Evolutionary conservation across 1,140 invertebrate genomes (phyloP).

Genomic region (Zaprionus gabonicus): DNA sequence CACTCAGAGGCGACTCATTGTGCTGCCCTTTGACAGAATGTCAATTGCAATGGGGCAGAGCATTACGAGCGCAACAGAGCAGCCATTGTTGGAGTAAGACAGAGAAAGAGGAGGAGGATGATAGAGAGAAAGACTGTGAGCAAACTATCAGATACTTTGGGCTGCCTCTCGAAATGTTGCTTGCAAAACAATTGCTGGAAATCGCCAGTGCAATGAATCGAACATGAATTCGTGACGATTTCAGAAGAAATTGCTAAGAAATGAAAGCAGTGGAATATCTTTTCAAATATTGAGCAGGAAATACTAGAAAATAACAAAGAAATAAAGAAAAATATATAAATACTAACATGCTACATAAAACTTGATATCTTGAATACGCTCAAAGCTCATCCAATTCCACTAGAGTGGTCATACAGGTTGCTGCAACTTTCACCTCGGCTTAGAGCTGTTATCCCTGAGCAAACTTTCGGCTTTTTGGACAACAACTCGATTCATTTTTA

Average conservation of each 20-base stretch:
- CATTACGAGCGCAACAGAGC: slow-evolving; percentile 46
- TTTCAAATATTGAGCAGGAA: too few relatives aligned
- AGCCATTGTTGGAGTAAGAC: neutral
- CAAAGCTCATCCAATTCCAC: neutral
- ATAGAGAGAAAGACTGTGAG: slow-evolving; percentile 5
- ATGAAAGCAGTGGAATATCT: too few relatives aligned
- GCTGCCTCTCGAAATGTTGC: neutral
- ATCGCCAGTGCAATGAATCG: neutral
- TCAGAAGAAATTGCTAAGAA: neutral
- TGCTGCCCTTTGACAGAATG: slow-evolving; percentile 71
- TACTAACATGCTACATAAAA: neutral
- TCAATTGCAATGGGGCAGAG: slow-evolving; percentile 72
- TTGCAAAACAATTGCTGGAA: slow-evolving; percentile 15
- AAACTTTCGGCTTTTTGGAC: slow-evolving; percentile 11
- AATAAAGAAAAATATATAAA: too few relatives aligned
- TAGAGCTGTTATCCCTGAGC: slow-evolving; percentile 6
- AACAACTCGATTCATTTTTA: slow-evolving; percentile 24
- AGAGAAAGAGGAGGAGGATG: neutral
- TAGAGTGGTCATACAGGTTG: neutral
- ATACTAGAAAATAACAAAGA: too few relatives aligned
- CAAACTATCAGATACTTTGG: slow-evolving; percentile 18
- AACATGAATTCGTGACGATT: neutral
- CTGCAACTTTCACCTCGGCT: neutral
- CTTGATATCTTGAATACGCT: neutral
- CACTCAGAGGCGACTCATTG: slow-evolving; percentile 42